Evolutionary conservation across 2,888 invertebrate species (phyloP).

Genomic region (Pecten maximus): DNA sequence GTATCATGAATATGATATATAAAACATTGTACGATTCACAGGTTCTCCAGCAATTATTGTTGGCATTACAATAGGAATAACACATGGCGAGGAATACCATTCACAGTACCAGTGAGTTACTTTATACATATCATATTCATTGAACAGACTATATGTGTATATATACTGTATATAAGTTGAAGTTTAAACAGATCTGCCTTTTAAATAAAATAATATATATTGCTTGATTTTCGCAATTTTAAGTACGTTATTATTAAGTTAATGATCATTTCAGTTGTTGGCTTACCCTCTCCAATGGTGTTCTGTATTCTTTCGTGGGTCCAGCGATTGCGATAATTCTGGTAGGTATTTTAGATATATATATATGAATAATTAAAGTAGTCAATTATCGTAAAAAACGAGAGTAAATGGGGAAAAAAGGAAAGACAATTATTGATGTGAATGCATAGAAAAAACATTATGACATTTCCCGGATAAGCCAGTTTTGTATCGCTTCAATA

Average conservation of each 20-base stretch:
- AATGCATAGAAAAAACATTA: no score
- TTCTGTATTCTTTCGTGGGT: constrained; percentile 57
- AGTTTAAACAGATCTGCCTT: no score
- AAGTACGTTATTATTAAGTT: background rate
- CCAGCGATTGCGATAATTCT: constrained; percentile 53
- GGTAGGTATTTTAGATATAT: constrained; percentile 42
- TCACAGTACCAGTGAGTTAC: constrained; percentile 51
- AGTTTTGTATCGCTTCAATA: no score
- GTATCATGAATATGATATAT: no score
- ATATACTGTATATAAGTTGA: background rate
- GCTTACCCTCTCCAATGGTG: constrained; percentile 53
- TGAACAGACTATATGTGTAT: background rate
- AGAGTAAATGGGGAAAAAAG: no score
- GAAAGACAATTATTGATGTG: no score
- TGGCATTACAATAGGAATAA: constrained; percentile 47
- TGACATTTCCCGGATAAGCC: no score
- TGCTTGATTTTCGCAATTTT: background rate
- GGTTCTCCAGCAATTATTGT: constrained; percentile 53
- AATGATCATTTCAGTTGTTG: constrained; percentile 55
- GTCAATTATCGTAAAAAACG: no score
- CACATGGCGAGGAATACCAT: constrained; percentile 50
- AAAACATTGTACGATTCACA: no score
- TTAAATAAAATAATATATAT: no score
- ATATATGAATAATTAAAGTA: no score
- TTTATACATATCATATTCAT: no score